Conservation (phyloP, 2,888 invertebrate genomes). For the Hypolimnas misippus region DNA sequence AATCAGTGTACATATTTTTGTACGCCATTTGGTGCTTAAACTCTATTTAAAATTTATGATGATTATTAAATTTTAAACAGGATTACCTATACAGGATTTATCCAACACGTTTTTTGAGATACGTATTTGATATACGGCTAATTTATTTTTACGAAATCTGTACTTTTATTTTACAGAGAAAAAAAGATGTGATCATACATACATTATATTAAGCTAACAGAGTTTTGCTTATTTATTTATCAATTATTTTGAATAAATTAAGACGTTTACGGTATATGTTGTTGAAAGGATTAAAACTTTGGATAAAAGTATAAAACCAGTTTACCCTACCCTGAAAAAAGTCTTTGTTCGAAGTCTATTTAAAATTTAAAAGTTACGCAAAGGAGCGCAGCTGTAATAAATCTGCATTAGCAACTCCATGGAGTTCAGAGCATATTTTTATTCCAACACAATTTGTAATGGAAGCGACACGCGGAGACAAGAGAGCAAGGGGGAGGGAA, state of each 20-base stretch:
- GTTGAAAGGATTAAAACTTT: conserved; percentile 14
- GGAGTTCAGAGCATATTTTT: conserved; percentile 71
- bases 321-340: conserved; percentile 15
- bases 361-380: conserved; percentile 34
- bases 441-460: conserved; percentile 84
- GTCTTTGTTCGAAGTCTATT: conserved; percentile 32
- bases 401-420: conserved; percentile 56
- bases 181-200: no score
- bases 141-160: no score
- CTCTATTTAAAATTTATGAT: not conserved
- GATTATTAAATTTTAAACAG: not conserved
- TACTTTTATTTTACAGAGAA: not conserved
- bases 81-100: no score
- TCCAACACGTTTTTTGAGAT: no score
- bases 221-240: no score
- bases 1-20: not conserved
- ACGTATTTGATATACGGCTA: no score
- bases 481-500: conserved; percentile 70
- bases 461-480: conserved; percentile 82
- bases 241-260: no score
- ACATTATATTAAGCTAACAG: no score
- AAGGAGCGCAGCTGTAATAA: conserved; percentile 29
- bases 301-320: conserved; percentile 23
- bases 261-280: not conserved
- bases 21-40: no score